Conservation (phyloP, 2,888 invertebrate species). For the Seira ritae region DNA sequence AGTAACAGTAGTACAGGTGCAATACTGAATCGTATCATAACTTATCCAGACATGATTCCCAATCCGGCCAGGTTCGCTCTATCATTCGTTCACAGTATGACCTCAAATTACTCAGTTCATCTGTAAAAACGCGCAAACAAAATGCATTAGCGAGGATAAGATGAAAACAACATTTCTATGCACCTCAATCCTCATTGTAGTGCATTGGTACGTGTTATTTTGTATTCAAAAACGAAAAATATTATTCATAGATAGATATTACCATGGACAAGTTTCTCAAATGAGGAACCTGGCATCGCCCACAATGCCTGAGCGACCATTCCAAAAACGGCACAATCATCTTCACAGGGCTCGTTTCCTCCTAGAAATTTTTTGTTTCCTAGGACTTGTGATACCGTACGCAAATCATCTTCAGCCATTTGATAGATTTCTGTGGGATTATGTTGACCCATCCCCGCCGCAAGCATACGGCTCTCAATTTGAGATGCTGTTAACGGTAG, state of each 20-base stretch:
- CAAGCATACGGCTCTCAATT: slow-evolving; percentile 20
- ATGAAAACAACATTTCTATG: too few species aligned
- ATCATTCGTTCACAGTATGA: slow-evolving; percentile 75
- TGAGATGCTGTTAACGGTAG: background rate
- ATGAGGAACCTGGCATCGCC: slow-evolving; percentile 72
- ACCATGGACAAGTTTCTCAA: slow-evolving; percentile 71
- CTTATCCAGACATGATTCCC: slow-evolving; percentile 73
- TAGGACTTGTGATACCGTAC: slow-evolving; percentile 59
- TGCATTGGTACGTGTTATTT: too few species aligned
- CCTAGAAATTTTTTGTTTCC: slow-evolving; percentile 66
- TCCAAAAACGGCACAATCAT: slow-evolving; percentile 76
- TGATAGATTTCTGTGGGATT: slow-evolving; percentile 53
- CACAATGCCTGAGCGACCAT: slow-evolving; percentile 75
- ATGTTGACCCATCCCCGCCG: slow-evolving; percentile 68
- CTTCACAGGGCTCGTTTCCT: slow-evolving; percentile 69
- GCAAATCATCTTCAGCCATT: slow-evolving; percentile 61
- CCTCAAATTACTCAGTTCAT: slow-evolving; percentile 74
- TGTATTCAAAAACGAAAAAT: background rate
- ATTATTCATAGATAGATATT: too few species aligned
- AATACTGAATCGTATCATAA: slow-evolving; percentile 16
- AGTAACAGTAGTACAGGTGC: too few species aligned
- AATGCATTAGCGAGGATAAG: background rate
- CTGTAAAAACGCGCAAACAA: slow-evolving; percentile 70
- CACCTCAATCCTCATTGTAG: too few species aligned
- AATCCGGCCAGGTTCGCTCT: slow-evolving; percentile 75